Conservation (phyloP, 2,888 invertebrate species). For the Caenorhabditis sp. region DNA sequence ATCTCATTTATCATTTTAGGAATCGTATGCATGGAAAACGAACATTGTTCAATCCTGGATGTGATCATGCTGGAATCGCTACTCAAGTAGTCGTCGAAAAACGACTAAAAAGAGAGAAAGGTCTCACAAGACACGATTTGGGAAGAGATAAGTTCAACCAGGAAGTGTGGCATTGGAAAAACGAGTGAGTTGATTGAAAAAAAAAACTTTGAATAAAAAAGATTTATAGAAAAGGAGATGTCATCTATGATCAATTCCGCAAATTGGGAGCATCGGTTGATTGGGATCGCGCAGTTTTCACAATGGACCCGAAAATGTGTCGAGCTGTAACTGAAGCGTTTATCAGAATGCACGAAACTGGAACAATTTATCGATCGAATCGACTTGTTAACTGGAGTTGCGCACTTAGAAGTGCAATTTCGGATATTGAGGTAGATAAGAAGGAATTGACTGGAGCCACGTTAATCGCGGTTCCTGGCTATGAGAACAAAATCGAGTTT, state of each 20-base stretch:
- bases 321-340: slow-evolving; percentile 93
- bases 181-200: slow-evolving; percentile 75
- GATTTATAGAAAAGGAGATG: slow-evolving; percentile 77
- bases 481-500: slow-evolving; percentile 88
- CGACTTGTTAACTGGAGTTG: slow-evolving; percentile 99
- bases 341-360: slow-evolving; percentile 85
- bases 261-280: slow-evolving; percentile 89
- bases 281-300: slow-evolving; percentile 92
- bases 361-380: slow-evolving; percentile 84
- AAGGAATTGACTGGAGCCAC: slow-evolving; percentile 86
- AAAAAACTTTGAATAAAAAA: background rate
- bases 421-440: slow-evolving; percentile 98
- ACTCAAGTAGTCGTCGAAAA: slow-evolving; percentile 98
- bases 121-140: slow-evolving; percentile 88
- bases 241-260: slow-evolving; percentile 84
- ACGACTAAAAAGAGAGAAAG: slow-evolving; percentile 86
- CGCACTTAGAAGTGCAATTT: slow-evolving; percentile 92
- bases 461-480: slow-evolving; percentile 87
- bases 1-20: slow-evolving; percentile 63
- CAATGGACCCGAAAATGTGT: slow-evolving; percentile 89
- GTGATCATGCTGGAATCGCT: slow-evolving; percentile 98
- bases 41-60: slow-evolving; percentile 94
- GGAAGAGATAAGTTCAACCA: slow-evolving; percentile 91
- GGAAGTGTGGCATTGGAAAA: slow-evolving; percentile 93
- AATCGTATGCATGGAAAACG: slow-evolving; percentile 91